Evolutionary conservation across 2,888 invertebrate genomes (phyloP).

Genomic region (Dicyrtomina minuta): DNA sequence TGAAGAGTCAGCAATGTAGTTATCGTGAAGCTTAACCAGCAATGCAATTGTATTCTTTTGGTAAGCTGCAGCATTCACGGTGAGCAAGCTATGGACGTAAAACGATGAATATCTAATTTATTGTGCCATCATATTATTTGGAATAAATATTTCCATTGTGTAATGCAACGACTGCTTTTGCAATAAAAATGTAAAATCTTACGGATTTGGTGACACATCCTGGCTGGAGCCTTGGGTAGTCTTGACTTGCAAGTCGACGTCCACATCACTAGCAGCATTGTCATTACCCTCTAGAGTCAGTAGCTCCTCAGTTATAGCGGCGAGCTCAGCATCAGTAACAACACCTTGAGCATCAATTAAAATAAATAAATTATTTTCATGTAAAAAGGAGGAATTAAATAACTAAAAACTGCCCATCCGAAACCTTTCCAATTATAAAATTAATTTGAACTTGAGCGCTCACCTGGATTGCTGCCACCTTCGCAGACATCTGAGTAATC

Average conservation of each 20-base stretch:
- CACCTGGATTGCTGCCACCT: constrained; percentile 14
- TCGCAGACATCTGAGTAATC: constrained; percentile 38
- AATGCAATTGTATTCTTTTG: constrained; percentile 72
- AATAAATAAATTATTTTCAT: too few relatives aligned
- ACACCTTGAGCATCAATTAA: constrained; percentile 17
- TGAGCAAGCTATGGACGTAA: constrained; percentile 64
- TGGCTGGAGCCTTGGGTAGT: constrained; percentile 69
- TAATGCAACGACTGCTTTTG: too few relatives aligned
- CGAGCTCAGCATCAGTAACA: constrained; percentile 65
- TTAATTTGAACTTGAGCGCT: too few relatives aligned
- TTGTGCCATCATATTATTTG: not conserved
- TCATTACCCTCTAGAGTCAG: constrained; percentile 68
- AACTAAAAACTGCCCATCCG: too few relatives aligned
- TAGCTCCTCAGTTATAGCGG: constrained; percentile 70
- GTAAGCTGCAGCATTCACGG: constrained; percentile 64
- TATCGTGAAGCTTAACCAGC: constrained; percentile 74
- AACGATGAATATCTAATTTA: not conserved
- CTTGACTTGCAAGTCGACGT: constrained; percentile 71
- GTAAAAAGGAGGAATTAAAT: not conserved
- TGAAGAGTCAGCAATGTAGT: constrained; percentile 75
- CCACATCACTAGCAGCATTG: constrained; percentile 69
- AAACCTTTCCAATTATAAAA: too few relatives aligned
- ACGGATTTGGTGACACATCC: constrained; percentile 76
- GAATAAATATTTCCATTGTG: constrained; percentile 59
- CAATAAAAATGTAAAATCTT: constrained; percentile 58